Conservation (phyloP, 2,888 invertebrate genomes). For the Nasonia oneida region DNA sequence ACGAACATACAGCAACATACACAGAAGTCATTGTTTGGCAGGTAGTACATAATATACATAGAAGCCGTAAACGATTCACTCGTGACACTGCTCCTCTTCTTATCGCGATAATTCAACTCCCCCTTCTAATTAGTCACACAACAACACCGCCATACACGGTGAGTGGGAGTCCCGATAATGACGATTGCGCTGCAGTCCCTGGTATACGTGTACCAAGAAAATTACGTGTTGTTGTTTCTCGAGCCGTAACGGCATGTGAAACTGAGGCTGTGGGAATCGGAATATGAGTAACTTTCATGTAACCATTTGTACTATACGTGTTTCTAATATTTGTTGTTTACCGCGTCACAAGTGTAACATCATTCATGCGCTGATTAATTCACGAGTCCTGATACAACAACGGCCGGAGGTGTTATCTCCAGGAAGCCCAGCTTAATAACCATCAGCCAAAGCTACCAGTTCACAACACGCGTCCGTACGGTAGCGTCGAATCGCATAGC, state of each 20-base stretch:
- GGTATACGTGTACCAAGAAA: not conserved
- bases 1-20: not conserved
- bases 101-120: slow-evolving; percentile 32
- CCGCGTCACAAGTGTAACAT: no score
- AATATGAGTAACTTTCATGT: no score
- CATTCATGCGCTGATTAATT: no score
- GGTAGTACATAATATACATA: not conserved
- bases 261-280: not conserved
- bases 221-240: not conserved
- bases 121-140: slow-evolving; percentile 38
- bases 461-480: not conserved
- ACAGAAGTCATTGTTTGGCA: not conserved
- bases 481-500: not conserved
- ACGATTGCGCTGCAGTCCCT: not conserved
- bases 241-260: not conserved
- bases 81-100: not conserved
- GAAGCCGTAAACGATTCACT: slow-evolving; percentile 11
- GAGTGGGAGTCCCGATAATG: not conserved
- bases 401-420: not conserved
- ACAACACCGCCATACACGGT: slow-evolving; percentile 10
- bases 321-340: no score
- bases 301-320: not conserved
- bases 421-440: not conserved
- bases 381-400: not conserved
- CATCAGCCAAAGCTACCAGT: not conserved